phyloP scores from a whole-genome alignment of 92 coral and sea anemone genomes.

The Porites divaricata region DNA sequence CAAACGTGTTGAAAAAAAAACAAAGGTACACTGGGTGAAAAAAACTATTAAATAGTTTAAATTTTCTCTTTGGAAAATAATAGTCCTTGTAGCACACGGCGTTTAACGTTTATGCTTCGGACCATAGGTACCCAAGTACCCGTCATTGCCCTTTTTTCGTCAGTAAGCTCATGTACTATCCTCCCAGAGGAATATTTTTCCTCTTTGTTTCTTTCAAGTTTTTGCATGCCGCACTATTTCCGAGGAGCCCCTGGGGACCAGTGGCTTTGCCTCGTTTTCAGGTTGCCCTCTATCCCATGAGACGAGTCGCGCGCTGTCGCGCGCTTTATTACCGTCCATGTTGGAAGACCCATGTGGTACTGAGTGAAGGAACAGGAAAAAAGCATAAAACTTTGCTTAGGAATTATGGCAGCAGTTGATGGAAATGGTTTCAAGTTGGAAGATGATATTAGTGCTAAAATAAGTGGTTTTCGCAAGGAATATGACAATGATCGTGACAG shows the following conservation, averaged over 20 bases:
- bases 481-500: slow-evolving; percentile 66
- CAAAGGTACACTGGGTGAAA: too few relatives aligned
- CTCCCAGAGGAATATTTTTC: too few relatives aligned
- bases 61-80: too few relatives aligned
- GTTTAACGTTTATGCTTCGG: too few relatives aligned
- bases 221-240: not conserved
- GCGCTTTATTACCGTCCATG: slow-evolving; percentile 5
- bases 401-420: slow-evolving; percentile 62
- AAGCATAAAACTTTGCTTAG: not conserved
- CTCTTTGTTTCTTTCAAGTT: too few relatives aligned
- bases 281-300: slow-evolving; percentile 30
- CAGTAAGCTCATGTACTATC: too few relatives aligned
- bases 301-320: not conserved
- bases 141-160: too few relatives aligned
- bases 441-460: slow-evolving; percentile 72
- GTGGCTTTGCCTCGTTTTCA: slow-evolving; percentile 49
- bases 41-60: too few relatives aligned
- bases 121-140: too few relatives aligned
- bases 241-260: not conserved
- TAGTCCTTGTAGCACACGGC: too few relatives aligned
- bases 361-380: too few relatives aligned
- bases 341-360: slow-evolving; percentile 19
- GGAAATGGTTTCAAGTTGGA: slow-evolving; percentile 53
- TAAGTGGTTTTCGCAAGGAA: slow-evolving; percentile 73
- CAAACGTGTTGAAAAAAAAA: too few relatives aligned